A percentile compares a stretch with the other conserved stretches of the same genome.
Conservation (phyloP, 2,113 vertebrate genomes). For the Nannobrachium achirus region DNA sequence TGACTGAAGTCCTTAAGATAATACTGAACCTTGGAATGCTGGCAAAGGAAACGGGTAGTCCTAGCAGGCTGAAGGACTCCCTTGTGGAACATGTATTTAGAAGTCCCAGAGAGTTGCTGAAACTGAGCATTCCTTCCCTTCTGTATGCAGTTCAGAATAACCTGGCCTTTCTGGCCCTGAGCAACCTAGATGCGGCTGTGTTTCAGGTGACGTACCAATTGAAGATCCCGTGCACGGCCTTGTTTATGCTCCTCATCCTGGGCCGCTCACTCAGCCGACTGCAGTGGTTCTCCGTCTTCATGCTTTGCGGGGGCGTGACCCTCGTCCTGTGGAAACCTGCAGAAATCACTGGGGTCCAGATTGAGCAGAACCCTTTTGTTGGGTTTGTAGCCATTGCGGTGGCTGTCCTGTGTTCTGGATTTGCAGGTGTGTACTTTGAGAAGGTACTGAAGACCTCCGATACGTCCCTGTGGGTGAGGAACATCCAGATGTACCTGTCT, state of each 20-base stretch:
- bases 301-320: constrained; percentile 90
- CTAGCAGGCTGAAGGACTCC: too few relatives aligned
- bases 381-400: too few relatives aligned
- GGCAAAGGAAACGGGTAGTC: constrained; percentile 90
- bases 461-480: too few relatives aligned
- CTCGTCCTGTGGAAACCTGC: constrained; percentile 93
- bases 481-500: too few relatives aligned
- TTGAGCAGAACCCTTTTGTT: constrained; percentile 89
- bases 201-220: constrained; percentile 99
- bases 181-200: constrained; percentile 95
- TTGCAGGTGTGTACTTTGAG: too few relatives aligned
- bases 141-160: constrained; percentile 97
- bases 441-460: too few relatives aligned
- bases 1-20: constrained; percentile 92
- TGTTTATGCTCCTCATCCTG: constrained; percentile 95
- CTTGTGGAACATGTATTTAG: too few relatives aligned
- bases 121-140: constrained; percentile 92
- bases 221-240: too few relatives aligned
- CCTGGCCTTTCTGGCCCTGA: constrained; percentile 95
- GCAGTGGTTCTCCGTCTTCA: constrained; percentile 96
- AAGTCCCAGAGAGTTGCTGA: constrained; percentile 81
- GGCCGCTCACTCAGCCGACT: constrained; percentile 87
- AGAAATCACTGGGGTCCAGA: constrained; percentile 90
- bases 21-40: constrained; percentile 90
- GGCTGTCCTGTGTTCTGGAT: too few relatives aligned